Base-by-base conservation (phyloP, 2,113 vertebrate genomes). In the Corydoras sp. region DNA sequence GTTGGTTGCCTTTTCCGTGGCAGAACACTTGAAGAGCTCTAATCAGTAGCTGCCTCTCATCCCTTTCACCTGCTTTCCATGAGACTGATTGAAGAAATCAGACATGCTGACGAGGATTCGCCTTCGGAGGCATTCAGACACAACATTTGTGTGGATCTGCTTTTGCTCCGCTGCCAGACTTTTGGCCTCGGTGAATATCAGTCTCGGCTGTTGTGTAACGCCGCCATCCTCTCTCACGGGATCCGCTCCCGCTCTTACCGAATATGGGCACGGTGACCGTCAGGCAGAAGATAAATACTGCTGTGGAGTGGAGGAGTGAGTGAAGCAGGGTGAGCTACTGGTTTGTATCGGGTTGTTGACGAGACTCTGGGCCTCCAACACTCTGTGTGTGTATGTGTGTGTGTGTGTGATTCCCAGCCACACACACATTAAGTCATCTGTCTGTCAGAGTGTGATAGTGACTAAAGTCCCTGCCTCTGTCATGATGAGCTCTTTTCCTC, bases 181-280 rank as follows among this genome's bases (percentile, higher is more conserved):
- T 55, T 50, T 30, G 58, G 58, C 75, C 68, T 67, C 63, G 63
- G 58, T 61, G 64, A 58, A 67, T 64, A 68, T 70, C 58, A 24
- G 18, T 24, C 18, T 24, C 18, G 18, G 18, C 18, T 24, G 18
- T 24, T 24, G 18, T 24, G 18, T 18, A 62, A 61, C 32, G 49
- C 75, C 14, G 54, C 13, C 32, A 49, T 43, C 11, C 13, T 55
- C 62, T 72, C 72, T 59, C 73, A 68, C 69, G 79, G 83, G 82
- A 87, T 83, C 56, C 35, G 50, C 80, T 60, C 79, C 79, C 4
- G 80, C 68, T 79, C 78, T 90, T 85, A 89, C 89, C 88, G 89
- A 91, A 91, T 83, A 90, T 87, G 87, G 90, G 73, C 83, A 87
- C 76, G 65, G 79, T 81, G 85, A 76, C 69, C 85, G 73, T 83